Conservation (phyloP, 2,113 vertebrate genomes). For the Phylloscopus whistleri region DNA sequence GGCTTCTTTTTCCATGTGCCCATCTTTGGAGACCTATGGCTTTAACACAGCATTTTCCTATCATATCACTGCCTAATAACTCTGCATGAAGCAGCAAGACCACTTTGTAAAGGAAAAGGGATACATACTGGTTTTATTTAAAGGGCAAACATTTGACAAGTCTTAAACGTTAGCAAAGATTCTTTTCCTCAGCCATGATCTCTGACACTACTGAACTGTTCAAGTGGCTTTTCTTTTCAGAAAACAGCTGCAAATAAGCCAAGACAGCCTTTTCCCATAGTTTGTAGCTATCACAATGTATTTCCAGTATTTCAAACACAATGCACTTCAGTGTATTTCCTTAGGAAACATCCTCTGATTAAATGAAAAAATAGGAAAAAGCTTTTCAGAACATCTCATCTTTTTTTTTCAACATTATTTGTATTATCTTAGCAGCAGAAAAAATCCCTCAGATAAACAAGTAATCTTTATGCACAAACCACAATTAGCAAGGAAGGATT, state of each 20-base stretch:
- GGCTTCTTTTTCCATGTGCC: background rate
- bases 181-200: background rate
- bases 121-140: background rate
- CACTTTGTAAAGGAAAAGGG: background rate
- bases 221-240: background rate
- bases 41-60: background rate
- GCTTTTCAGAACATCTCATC: background rate
- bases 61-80: background rate
- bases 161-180: background rate
- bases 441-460: background rate
- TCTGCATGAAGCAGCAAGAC: background rate
- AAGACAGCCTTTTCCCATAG: background rate
- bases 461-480: background rate
- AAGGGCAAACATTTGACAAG: background rate
- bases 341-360: background rate
- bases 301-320: background rate
- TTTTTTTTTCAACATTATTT: background rate
- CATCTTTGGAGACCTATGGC: background rate
- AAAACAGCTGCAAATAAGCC: background rate
- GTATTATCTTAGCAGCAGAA: background rate
- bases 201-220: background rate
- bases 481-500: background rate
- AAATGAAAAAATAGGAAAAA: background rate
- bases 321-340: background rate
- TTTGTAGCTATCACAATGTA: background rate